Evolutionary conservation across 2,888 invertebrate genomes (phyloP), one percentile per base, ranked within the genome.

Genomic region (Teleiodes luculella): DNA sequence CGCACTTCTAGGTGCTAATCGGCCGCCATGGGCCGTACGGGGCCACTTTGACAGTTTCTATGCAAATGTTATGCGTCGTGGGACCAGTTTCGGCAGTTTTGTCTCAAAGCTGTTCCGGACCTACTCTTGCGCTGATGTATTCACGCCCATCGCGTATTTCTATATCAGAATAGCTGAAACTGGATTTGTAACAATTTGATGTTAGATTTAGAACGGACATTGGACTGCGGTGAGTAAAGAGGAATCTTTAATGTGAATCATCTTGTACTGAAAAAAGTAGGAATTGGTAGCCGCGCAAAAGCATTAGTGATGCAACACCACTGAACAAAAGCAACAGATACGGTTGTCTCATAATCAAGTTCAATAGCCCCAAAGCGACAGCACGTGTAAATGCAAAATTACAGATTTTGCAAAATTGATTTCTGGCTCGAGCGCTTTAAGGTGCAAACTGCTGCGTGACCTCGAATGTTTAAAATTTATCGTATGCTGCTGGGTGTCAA

Each of bases 351-450:
- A 85, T 85, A 86, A 88, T 87, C 86, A 88, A 87, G 89, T 89
- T 89, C 88, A 88, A 88, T 83, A 89, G 88, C 88, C 89, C 69
- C 84, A 66, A 75, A 76, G 67, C 71, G 78, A 69, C 81, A 88
- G 74, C 88, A 87, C 89, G 89, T 89, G 88, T 87, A 43, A 43
- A 88, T 87, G 88, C 87, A 86, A 88, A 88, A 85, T 68, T 73
- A 72, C 66, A 67, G 70, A 72, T 68, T 72, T 63, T 63, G 53
- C 58, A 55, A 87, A 86, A 80, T 72, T 74, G 65, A 76, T 72
- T 80, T 76, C 78, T 82, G 74, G 60, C 66, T 53, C 35, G 31
- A 65, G 65, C 66, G 74, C 63, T 67, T 74, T 88, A 88, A 86
- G 82, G 86, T 80, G 74, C 81, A 86, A 77, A 78, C 72, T 87